These are phyloP conservation scores for Cepaea hortensis DNA, from an alignment of 2,888 invertebrate genomes.

Conservation along the genomic window DNA sequence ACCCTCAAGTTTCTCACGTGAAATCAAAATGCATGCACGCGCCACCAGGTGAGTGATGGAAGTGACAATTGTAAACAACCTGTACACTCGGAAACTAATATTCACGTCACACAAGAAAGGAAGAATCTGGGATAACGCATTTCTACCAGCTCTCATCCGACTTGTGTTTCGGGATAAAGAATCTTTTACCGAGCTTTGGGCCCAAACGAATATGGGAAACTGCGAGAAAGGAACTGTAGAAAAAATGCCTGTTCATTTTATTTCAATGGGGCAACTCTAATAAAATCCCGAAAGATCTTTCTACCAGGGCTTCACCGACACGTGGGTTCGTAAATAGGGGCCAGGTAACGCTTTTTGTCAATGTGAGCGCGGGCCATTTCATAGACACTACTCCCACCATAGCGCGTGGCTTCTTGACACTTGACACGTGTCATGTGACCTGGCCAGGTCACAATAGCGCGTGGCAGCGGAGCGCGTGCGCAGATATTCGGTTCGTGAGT, in stretches of 20 bases:
- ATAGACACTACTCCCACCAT: slow-evolving; percentile 26
- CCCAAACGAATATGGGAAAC: not conserved
- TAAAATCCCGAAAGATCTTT: not conserved
- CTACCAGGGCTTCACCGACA: not conserved
- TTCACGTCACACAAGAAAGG: not conserved
- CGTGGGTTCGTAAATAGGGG: slow-evolving; percentile 6
- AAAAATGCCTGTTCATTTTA: not conserved
- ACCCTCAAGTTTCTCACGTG: slow-evolving; percentile 22
- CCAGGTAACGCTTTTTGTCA: not conserved
- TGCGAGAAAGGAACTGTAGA: not conserved
- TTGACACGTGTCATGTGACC: slow-evolving; percentile 39
- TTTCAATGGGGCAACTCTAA: not conserved
- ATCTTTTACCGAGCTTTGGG: not conserved
- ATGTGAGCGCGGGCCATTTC: slow-evolving; percentile 20
- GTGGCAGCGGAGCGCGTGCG: slow-evolving; percentile 25
- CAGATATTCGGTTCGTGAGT: slow-evolving; percentile 16
- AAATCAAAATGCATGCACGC: slow-evolving; percentile 13
- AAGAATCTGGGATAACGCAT: no score
- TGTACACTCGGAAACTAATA: not conserved
- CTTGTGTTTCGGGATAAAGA: not conserved
- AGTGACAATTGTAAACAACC: not conserved
- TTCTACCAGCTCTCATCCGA: no score
- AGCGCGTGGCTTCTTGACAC: slow-evolving; percentile 33
- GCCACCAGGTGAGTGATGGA: slow-evolving; percentile 10
- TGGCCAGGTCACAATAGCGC: slow-evolving; percentile 15